Conservation (phyloP, 2,888 invertebrate genomes). For the Nycteola revayana region DNA sequence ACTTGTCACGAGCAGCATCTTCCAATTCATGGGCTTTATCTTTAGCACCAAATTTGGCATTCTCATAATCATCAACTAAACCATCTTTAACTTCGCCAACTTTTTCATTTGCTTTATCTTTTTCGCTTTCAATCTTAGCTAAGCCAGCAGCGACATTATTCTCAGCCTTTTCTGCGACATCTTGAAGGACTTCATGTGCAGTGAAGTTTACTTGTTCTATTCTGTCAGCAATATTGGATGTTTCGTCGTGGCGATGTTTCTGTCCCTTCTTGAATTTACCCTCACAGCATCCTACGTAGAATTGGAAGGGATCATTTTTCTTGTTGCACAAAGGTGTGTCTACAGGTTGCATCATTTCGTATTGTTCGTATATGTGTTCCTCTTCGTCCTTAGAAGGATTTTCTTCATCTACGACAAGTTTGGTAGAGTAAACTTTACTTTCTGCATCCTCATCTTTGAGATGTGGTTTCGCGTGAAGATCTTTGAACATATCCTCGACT, state of each 20-base stretch:
- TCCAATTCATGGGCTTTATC: constrained; percentile 41
- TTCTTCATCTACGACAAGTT: constrained; percentile 71
- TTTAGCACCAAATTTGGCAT: constrained; percentile 44
- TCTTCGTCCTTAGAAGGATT: constrained; percentile 35
- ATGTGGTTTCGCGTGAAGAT: constrained; percentile 60
- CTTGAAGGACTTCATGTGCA: constrained; percentile 61
- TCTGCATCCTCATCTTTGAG: constrained; percentile 58
- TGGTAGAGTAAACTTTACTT: constrained; percentile 63
- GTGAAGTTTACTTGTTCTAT: constrained; percentile 71
- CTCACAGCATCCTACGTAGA: constrained; percentile 64
- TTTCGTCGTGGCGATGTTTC: constrained; percentile 71
- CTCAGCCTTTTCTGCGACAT: constrained; percentile 49
- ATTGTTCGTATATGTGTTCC: constrained; percentile 65
- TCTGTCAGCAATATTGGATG: constrained; percentile 64
- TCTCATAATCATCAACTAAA: constrained; percentile 46
- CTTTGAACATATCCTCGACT: constrained; percentile 79
- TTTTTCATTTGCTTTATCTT: constrained; percentile 60
- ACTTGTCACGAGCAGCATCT: constrained; percentile 41
- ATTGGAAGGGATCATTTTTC: constrained; percentile 62
- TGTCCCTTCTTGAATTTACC: constrained; percentile 55
- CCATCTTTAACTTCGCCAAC: constrained; percentile 48
- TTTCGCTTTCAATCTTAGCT: constrained; percentile 57
- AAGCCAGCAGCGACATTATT: constrained; percentile 52
- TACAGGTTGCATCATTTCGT: constrained; percentile 72
- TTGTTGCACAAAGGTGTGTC: constrained; percentile 59